Evolutionary conservation across 2,113 vertebrate genomes (phyloP).

Genomic region (Vanacampus margaritifer): DNA sequence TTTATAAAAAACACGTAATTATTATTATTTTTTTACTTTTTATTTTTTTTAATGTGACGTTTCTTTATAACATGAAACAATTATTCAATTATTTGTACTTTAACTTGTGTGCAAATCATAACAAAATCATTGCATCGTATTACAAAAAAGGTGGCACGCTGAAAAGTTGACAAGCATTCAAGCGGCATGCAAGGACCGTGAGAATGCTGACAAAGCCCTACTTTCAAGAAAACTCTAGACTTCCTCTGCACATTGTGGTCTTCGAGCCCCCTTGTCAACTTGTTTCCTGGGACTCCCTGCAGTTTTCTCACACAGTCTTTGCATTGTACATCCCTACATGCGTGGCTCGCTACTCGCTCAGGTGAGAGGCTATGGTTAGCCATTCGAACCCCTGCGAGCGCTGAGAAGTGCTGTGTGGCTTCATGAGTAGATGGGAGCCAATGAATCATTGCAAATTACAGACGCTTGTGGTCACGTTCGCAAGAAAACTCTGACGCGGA

Average conservation of each 20-base stretch:
- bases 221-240: conserved; percentile 46
- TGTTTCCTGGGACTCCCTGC: conserved; percentile 5
- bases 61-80: no score
- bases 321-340: background rate
- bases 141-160: background rate
- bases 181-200: background rate
- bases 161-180: background rate
- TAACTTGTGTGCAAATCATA: background rate
- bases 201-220: background rate
- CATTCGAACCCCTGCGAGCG: conserved; percentile 46
- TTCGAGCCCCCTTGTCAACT: conserved; percentile 2
- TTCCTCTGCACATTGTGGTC: conserved; percentile 22
- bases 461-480: background rate
- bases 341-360: background rate
- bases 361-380: conserved; percentile 40
- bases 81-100: background rate
- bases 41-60: no score
- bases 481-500: background rate
- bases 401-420: conserved; percentile 11
- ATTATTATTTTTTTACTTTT: no score
- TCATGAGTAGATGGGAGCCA: background rate
- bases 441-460: conserved; percentile 19
- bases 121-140: background rate
- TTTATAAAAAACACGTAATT: no score
- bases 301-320: background rate